Evolutionary conservation across 2,888 invertebrate species (phyloP), one percentile per base, ranked within the genome.

Genomic region (Piscicola geometra): DNA sequence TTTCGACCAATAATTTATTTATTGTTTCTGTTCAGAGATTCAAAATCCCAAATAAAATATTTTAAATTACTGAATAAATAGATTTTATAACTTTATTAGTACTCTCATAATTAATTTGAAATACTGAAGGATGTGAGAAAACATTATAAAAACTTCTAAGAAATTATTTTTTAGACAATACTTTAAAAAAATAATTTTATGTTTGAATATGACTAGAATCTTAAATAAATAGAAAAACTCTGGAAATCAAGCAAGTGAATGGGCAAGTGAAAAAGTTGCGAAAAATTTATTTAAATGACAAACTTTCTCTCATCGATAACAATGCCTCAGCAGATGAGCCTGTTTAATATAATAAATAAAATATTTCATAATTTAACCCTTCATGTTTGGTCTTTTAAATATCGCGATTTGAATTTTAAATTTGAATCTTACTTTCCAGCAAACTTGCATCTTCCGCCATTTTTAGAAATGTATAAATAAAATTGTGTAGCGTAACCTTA

Each of bases 291-390:
- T 18, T 35, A 32, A 50, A 25, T 28, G 86, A 86, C 52, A 85
- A 86, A 79, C 88, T 88, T 83, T 89, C 89, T 84, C 88, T 89
- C 79, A 89, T 87, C 74, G 88, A 88, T 75, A 88, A 84, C 76
- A 88, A 81, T 64, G 88, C 88, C 79, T 87, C 87, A 35, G 87
- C 88, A 79, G 88, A 87, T 83, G 88, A 88, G 86, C 86, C 89
- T 89, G 78, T 60, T 25, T 56, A 3, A 15, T 9, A 18, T 5
- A 15, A 18, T 25, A n/a, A 67, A 32, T 25, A 67, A 32, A 28
- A 67, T 64, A 25, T 25, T 12, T 15, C 30, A 35, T 5, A 18
- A 28, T 47, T 66, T 1, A 33, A 32, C 12, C 18, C 18, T 25
- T 18, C 25, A 41, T 41, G 32, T 15, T 56, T 56, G 21, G n/a